These are phyloP conservation scores for Rhyzopertha dominica DNA, from an alignment of 1,140 invertebrate species.

Conservation along the genomic window DNA sequence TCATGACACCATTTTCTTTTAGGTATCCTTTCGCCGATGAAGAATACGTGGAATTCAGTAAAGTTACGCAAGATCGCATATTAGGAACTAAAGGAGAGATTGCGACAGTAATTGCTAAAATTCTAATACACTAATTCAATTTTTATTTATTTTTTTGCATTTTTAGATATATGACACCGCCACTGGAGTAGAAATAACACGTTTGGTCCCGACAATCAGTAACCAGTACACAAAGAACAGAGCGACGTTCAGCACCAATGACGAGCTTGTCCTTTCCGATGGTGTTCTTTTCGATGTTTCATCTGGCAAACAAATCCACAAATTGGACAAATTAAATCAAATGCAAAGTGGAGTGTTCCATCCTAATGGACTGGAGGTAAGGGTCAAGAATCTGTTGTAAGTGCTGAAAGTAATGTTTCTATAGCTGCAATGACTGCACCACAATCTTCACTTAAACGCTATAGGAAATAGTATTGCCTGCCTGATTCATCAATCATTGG, in stretches of 20 bases:
- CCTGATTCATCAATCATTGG: too few species aligned
- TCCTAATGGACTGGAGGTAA: conserved; percentile 91
- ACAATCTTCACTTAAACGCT: too few species aligned
- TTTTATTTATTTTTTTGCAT: conserved; percentile 27
- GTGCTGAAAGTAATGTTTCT: too few species aligned
- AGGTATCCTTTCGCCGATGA: conserved; percentile 72
- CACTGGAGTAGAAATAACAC: conserved; percentile 69
- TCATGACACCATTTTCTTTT: conserved; percentile 24
- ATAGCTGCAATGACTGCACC: too few species aligned
- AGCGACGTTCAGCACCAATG: conserved; percentile 89
- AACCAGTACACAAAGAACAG: conserved; percentile 93
- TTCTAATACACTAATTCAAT: conserved; percentile 15
- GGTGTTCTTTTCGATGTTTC: conserved; percentile 95
- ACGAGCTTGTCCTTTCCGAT: conserved; percentile 91
- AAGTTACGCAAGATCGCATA: conserved; percentile 76
- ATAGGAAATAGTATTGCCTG: too few species aligned
- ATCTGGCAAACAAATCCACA: conserved; percentile 83
- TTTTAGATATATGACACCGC: conserved; percentile 84
- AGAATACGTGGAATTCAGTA: conserved; percentile 88
- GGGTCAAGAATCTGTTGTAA: too few species aligned
- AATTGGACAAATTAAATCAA: conserved; percentile 97
- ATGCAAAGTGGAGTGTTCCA: conserved; percentile 94
- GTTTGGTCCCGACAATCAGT: conserved; percentile 71
- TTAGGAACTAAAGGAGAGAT: conserved; percentile 76
- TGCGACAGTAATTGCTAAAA: conserved; percentile 56